Evolutionary conservation across 2,888 invertebrate species (phyloP), one percentile per base, ranked within the genome.

Genomic region (Epinotia ramella): DNA sequence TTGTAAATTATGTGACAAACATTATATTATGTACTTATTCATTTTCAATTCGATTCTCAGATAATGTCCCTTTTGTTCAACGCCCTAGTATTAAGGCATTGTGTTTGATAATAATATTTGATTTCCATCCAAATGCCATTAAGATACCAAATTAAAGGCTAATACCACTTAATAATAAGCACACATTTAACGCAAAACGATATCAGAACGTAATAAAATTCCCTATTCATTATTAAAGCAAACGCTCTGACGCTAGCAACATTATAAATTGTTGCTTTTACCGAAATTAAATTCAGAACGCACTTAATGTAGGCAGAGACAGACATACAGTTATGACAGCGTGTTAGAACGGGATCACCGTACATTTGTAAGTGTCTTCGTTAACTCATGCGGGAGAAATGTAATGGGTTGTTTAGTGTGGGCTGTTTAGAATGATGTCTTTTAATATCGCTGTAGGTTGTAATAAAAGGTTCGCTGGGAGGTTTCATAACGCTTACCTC

Each of bases 331-430:
- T 16, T 40, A 7, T 2, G 40, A 20, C 49, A 11, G n/a, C 7
- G 18, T 2, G 73, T 70, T 65, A 66, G 79, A 81, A 46, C 40
- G 77, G 66, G 81, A 78, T 62, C 63, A 60, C 44, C 68, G 69
- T 72, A 73, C 33, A 11, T 69, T 69, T 57, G 60, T 59, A 20
- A 24, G 59, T n/a, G 28, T 66, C 33, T 28, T 66, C 53, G 53
- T n/a, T 66, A 3, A 0, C 46, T 64, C 46, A 24, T 13, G 24
- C 46, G n/a, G 44, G 63, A 40, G 44, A 40, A 59, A 20, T 73
- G 56, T 69, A 88, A 89, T 88, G 87, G 83, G 85, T 88, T 89
- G 88, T 89, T 89, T 88, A 89, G 89, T 80, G 84, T 86, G 84
- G 84, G 84, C 86, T 80, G 82, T 89, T 87, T 80, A 83, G 81